Conservation (phyloP, 2,797 vertebrate genomes). For the Bothrops alternatus region DNA sequence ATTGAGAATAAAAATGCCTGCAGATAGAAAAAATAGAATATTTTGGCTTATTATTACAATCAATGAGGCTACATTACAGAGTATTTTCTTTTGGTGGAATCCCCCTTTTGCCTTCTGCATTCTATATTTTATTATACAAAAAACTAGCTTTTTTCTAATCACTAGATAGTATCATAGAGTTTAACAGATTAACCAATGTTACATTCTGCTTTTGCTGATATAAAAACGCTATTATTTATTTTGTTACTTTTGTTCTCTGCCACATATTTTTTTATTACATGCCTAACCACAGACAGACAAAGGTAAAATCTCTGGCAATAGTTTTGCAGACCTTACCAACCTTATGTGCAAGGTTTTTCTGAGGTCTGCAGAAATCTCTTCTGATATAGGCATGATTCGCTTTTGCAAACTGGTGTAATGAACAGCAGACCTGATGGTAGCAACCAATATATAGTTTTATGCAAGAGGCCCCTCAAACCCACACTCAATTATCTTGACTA, state of each 20-base stretch:
- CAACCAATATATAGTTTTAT: background rate
- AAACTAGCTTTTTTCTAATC: background rate
- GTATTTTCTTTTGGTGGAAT: background rate
- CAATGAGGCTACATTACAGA: background rate
- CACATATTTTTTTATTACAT: background rate
- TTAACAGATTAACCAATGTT: background rate
- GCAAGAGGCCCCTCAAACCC: background rate
- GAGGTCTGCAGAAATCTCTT: background rate
- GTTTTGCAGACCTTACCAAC: background rate
- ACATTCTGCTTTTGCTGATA: background rate
- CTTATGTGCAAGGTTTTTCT: background rate
- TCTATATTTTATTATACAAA: background rate
- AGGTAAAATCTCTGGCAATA: background rate
- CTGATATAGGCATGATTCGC: background rate
- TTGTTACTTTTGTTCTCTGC: background rate
- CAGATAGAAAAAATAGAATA: background rate
- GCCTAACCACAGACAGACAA: background rate
- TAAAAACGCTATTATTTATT: background rate
- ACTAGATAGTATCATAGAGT: background rate
- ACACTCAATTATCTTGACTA: background rate
- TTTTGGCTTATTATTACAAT: background rate
- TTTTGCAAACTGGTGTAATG: background rate
- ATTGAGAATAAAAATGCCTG: constrained; percentile 90
- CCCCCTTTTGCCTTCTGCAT: background rate
- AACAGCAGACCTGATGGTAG: background rate